A percentile compares a stretch with the other conserved stretches of the same genome.
phyloP scores from a whole-genome alignment of 2,888 invertebrate genomes.

The Nebria salina region DNA sequence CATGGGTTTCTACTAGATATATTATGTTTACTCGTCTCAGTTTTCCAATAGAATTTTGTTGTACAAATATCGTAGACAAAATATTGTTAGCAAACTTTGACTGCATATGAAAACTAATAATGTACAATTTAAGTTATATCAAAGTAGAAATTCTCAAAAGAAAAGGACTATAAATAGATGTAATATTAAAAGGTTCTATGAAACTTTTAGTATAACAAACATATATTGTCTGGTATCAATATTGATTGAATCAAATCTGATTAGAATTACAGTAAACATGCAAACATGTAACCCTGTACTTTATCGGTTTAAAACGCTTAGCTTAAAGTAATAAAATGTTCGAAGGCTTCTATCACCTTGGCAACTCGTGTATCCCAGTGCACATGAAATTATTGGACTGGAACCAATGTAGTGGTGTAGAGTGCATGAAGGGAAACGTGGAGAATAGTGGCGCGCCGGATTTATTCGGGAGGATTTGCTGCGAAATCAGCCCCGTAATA shows the following conservation, averaged over 20 bases:
- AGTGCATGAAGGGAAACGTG: not conserved
- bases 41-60: not conserved
- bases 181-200: not conserved
- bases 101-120: no score
- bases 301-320: conserved; percentile 26
- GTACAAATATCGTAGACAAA: not conserved
- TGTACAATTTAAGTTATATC: not conserved
- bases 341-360: conserved; percentile 15
- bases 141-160: not conserved
- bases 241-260: not conserved
- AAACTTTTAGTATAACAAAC: not conserved
- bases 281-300: not conserved
- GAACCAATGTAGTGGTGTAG: conserved; percentile 49
- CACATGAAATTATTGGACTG: conserved; percentile 47
- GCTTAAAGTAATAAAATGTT: conserved; percentile 29
- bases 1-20: not conserved
- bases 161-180: not conserved
- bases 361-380: conserved; percentile 46
- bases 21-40: not conserved
- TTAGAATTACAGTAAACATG: not conserved
- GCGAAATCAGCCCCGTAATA: conserved; percentile 56
- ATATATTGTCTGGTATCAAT: not conserved
- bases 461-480: conserved; percentile 52
- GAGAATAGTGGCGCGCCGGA: conserved; percentile 46
- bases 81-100: not conserved